Conservation (phyloP, 2,888 invertebrate genomes). For the Platycnemis pennipes region DNA sequence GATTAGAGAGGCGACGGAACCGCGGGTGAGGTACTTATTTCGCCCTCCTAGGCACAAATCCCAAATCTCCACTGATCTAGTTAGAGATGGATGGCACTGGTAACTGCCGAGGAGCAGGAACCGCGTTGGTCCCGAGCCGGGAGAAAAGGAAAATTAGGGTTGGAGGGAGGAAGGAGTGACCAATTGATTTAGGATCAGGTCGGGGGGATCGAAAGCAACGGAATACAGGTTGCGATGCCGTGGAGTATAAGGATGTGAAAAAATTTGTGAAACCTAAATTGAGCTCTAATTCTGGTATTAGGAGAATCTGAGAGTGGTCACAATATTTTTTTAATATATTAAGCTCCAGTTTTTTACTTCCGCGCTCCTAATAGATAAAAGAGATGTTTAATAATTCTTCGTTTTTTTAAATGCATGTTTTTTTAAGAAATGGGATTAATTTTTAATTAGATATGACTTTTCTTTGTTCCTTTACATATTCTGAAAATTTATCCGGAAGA, state of each 20-base stretch:
- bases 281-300: too few relatives aligned
- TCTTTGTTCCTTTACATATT: too few relatives aligned
- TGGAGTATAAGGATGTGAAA: background rate
- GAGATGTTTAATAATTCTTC: too few relatives aligned
- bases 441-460: too few relatives aligned
- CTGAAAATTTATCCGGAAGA: too few relatives aligned
- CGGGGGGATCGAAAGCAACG: background rate
- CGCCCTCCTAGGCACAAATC: background rate
- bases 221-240: background rate
- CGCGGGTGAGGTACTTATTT: slow-evolving; percentile 19
- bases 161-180: background rate
- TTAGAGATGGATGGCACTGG: background rate
- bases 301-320: too few relatives aligned
- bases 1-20: background rate
- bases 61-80: background rate
- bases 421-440: too few relatives aligned
- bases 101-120: background rate
- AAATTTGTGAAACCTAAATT: too few relatives aligned
- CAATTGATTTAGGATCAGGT: background rate
- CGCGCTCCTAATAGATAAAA: too few relatives aligned
- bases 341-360: too few relatives aligned
- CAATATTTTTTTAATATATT: too few relatives aligned
- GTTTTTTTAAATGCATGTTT: too few relatives aligned
- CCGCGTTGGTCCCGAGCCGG: background rate
- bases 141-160: background rate